These are phyloP conservation scores for Microtus richardsoni DNA, from an alignment of 2,113 vertebrate species.

Conservation along the genomic window DNA sequence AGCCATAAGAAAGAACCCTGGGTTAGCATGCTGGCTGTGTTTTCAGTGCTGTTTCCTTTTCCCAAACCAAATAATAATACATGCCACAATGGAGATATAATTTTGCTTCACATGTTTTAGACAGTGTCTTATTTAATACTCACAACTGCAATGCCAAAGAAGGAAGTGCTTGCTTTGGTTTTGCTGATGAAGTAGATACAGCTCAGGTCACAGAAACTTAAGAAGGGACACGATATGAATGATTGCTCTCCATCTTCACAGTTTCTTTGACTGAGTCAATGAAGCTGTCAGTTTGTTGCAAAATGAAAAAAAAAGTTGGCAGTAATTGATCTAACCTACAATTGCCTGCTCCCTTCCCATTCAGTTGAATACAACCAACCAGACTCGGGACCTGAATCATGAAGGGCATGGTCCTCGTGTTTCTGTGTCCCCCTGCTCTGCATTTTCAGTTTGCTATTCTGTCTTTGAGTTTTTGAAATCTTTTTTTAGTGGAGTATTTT, in stretches of 20 bases:
- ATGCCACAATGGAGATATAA: not conserved
- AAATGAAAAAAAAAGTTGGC: not conserved
- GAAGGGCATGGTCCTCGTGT: not conserved
- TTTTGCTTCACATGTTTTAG: not conserved
- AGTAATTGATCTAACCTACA: not conserved
- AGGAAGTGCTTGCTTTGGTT: not conserved
- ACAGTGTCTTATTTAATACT: not conserved
- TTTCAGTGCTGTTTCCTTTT: not conserved
- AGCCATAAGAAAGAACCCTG: not conserved
- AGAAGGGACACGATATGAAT: not conserved
- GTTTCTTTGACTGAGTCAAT: not conserved
- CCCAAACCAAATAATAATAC: not conserved
- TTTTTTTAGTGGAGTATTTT: not conserved
- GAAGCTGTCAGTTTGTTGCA: not conserved
- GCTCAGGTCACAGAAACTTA: not conserved
- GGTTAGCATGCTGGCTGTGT: not conserved
- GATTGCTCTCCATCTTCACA: not conserved
- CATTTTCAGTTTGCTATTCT: conserved; percentile 3
- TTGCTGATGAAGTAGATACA: not conserved
- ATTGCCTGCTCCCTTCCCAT: not conserved
- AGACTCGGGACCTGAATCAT: not conserved
- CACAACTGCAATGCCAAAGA: not conserved
- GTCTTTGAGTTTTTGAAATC: not conserved
- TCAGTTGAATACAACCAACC: not conserved
- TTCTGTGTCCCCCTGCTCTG: not conserved